Conservation (phyloP, 2,113 vertebrate species). For the Megaceryle torquata region DNA sequence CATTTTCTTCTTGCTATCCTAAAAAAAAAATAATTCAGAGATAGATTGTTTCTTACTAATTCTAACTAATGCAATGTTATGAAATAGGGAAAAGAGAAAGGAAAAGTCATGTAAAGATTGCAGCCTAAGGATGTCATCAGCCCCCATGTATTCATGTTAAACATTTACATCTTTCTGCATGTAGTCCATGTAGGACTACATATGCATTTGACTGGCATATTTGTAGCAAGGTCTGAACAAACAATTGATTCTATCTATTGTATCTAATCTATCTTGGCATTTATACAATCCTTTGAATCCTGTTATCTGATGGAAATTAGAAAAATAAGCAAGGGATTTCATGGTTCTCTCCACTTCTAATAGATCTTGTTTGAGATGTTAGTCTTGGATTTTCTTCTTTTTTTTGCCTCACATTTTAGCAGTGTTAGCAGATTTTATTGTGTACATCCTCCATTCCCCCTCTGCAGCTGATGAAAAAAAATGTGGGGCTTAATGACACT, state of each 20-base stretch:
- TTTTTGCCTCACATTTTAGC: not conserved
- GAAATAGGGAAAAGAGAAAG: not conserved
- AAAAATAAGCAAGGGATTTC: constrained; percentile 59
- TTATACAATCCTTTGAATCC: constrained; percentile 53
- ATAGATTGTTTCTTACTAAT: not conserved
- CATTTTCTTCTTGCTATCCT: not conserved
- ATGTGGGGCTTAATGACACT: not conserved
- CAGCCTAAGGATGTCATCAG: not conserved
- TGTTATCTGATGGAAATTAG: constrained; percentile 41
- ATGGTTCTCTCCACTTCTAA: constrained; percentile 42
- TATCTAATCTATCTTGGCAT: constrained; percentile 57
- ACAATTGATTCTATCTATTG: constrained; percentile 57
- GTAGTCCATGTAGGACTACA: constrained; percentile 28
- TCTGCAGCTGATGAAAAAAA: not conserved
- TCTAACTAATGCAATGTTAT: not conserved
- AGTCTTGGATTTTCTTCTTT: constrained; percentile 21
- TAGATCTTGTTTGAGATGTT: constrained; percentile 30
- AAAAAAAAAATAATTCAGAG: not conserved
- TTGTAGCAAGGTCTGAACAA: not conserved
- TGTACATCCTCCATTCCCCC: not conserved
- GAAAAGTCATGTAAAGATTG: constrained; percentile 27
- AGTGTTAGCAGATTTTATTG: constrained; percentile 4
- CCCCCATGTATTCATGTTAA: not conserved
- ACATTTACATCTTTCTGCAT: constrained; percentile 39
- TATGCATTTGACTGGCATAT: constrained; percentile 38